phyloP scores from a whole-genome alignment of 2,113 vertebrate species.

The Pterocles burchelli region DNA sequence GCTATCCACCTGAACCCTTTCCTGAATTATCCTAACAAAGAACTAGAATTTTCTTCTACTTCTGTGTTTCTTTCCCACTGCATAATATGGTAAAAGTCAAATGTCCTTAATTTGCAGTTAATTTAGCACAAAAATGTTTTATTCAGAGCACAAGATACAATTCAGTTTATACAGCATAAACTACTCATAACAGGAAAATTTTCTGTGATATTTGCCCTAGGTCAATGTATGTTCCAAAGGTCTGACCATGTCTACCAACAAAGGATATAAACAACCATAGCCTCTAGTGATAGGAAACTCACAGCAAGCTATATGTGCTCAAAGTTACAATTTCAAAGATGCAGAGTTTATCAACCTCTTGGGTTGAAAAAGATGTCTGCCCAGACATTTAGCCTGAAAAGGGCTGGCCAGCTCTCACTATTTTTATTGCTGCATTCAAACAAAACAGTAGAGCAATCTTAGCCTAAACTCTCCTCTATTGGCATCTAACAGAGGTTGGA shows the following conservation, averaged over 20 bases:
- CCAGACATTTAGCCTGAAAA: not conserved
- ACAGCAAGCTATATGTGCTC: not conserved
- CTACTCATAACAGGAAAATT: not conserved
- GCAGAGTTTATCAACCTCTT: not conserved
- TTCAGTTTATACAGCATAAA: not conserved
- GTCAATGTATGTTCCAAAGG: not conserved
- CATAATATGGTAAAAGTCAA: not conserved
- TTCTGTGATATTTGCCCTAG: not conserved
- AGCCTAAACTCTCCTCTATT: not conserved
- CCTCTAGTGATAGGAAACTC: not conserved
- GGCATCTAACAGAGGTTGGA: not conserved
- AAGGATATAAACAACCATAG: not conserved
- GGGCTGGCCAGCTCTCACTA: not conserved
- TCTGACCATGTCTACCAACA: not conserved
- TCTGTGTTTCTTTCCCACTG: not conserved
- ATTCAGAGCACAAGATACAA: not conserved
- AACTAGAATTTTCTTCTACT: not conserved
- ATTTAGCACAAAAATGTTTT: not conserved
- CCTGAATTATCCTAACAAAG: not conserved
- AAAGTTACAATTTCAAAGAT: not conserved
- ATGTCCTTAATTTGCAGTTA: not conserved
- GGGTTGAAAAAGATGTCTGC: not conserved
- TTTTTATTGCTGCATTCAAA: conserved; percentile 42
- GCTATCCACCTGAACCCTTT: not conserved
- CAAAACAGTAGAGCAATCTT: conserved; percentile 1